Evolutionary conservation across 2,113 vertebrate genomes (phyloP), one percentile per base, ranked within the genome.

Genomic region (Siphamia tubifer): DNA sequence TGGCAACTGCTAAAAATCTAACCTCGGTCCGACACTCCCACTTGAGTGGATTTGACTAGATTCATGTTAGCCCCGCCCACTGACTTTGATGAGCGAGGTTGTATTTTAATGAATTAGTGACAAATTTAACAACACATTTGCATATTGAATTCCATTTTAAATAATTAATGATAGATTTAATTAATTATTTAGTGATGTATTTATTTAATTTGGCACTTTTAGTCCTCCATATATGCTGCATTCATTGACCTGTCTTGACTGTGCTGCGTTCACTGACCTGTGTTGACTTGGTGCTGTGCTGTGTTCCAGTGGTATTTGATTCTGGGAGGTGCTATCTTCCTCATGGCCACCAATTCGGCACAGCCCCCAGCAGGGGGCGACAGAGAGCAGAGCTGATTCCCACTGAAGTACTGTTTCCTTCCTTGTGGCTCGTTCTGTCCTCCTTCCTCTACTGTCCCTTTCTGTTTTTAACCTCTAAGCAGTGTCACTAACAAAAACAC

Each of bases 261-360:
- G 13, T 74, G 54, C 42, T 49, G 56, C 56, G 11, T 69, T 15
- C 74, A 28, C 47, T 66, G 79, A 65, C 68, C 16, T 73, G 77
- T 88, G 83, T 74, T 84, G 83, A 87, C 74, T 77, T 12, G 36
- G 54, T 84, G 82, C 86, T 87, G 84, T 92, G 85, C 88, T 93
- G 89, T 94, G 88, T 93, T 93, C 77, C 95, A 96, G 95, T 97
- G 95, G 95, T 95, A 96, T 95, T 93, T 96, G 93, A 95, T 96
- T 94, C 91, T 97, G 77, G 96, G 96, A 92, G 95, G 94, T 74
- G 94, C 95, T 66, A 92, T 95, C 91, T 94, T 97, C 91, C 96
- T 96, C 92, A 94, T 95, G 91, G 93, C 84, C 88, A 91, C 87
- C 92, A 94, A 88, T 91, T 91, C 92, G 51, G 87, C 91, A 85